Conservation (phyloP, 2,113 vertebrate genomes). For the Amazona guildingii region DNA sequence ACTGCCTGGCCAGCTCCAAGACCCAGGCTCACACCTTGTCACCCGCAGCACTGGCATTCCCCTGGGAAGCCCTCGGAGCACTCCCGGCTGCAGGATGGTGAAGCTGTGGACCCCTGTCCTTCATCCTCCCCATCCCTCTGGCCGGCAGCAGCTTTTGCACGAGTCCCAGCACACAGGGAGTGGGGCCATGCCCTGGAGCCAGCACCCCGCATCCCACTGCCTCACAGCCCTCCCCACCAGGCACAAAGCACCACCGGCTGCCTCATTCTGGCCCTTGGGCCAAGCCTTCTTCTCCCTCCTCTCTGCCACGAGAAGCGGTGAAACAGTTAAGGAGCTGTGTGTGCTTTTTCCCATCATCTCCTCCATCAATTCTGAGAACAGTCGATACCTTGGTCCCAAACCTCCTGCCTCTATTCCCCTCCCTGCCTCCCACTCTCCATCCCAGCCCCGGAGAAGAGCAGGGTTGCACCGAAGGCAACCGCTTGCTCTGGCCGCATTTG, state of each 20-base stretch:
- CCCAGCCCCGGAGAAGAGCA: accelerated
- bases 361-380: not conserved
- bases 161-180: accelerated
- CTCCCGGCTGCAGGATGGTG: accelerated
- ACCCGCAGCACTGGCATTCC: not conserved
- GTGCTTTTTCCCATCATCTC: not conserved
- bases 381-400: not conserved
- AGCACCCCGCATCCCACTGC: accelerated
- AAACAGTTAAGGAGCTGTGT: not conserved
- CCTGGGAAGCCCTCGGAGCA: not conserved
- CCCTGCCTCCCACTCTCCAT: not conserved
- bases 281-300: not conserved
- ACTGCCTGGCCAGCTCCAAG: too few relatives aligned
- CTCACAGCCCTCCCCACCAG: accelerated
- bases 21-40: accelerated
- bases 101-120: accelerated
- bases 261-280: accelerated
- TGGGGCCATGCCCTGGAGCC: accelerated
- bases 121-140: accelerated
- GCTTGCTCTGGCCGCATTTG: accelerated
- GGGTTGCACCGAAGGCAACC: accelerated
- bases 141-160: accelerated
- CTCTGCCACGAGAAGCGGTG: not conserved
- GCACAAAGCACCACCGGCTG: accelerated
- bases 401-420: accelerated